A percentile compares a stretch with the other conserved stretches of the same genome.
phyloP scores from a whole-genome alignment of 2,888 invertebrate genomes.

The Watsonalla cultraria region DNA sequence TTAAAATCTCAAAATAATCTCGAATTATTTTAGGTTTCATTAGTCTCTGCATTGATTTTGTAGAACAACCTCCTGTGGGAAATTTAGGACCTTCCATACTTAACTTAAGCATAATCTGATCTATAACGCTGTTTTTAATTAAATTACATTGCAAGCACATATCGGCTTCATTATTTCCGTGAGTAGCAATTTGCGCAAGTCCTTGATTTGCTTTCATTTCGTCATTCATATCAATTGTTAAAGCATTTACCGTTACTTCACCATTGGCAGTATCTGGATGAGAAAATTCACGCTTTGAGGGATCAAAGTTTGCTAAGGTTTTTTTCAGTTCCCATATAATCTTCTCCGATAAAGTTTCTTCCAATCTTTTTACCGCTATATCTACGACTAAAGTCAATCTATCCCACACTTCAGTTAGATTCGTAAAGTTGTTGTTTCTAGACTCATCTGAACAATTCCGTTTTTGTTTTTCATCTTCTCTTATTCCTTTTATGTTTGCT shows the following conservation, averaged over 20 bases:
- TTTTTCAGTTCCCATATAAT: slow-evolving; percentile 46
- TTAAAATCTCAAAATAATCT: slow-evolving; percentile 38
- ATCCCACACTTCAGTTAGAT: slow-evolving; percentile 47
- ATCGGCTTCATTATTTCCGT: slow-evolving; percentile 11
- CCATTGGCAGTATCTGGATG: slow-evolving; percentile 5
- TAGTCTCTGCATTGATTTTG: slow-evolving; percentile 18
- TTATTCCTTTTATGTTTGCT: slow-evolving; percentile 31
- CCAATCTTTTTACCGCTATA: slow-evolving; percentile 43
- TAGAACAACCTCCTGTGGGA: background rate
- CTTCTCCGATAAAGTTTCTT: slow-evolving; percentile 46
- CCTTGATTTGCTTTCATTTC: slow-evolving; percentile 19
- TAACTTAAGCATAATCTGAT: slow-evolving; percentile 41
- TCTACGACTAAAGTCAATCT: slow-evolving; percentile 44
- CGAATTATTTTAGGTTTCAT: slow-evolving; percentile 25
- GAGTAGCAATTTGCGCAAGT: slow-evolving; percentile 4
- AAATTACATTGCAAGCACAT: slow-evolving; percentile 49
- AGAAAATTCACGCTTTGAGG: slow-evolving; percentile 7
- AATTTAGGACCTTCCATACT: slow-evolving; percentile 24
- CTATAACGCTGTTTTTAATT: slow-evolving; percentile 45
- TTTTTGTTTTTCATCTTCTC: slow-evolving; percentile 27
- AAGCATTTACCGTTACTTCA: background rate
- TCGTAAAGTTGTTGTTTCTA: slow-evolving; percentile 22
- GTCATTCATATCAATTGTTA: slow-evolving; percentile 5
- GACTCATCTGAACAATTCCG: slow-evolving; percentile 31
- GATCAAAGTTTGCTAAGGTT: slow-evolving; percentile 13